Percentiles rank a stretch among this genome's conserved stretches.
These are phyloP conservation scores for Psilopogon haemacephalus DNA, from an alignment of 2,113 vertebrate species.

Conservation along the genomic window DNA sequence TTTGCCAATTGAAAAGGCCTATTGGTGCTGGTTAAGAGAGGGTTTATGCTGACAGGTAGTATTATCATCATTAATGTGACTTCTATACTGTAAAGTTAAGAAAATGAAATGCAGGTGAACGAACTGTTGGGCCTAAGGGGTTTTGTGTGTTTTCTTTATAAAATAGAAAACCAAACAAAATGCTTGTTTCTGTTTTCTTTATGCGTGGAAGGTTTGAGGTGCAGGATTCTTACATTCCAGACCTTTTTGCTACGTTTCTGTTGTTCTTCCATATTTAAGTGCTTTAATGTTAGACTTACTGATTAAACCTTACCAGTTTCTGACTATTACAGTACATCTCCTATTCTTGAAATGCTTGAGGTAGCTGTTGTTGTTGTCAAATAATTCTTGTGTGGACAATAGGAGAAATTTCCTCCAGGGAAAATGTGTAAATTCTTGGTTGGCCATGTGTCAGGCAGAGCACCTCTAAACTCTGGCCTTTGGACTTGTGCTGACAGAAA, in stretches of 20 bases:
- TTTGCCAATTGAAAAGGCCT: neutral
- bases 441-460: neutral
- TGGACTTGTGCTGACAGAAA: neutral
- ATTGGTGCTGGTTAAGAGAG: constrained; percentile 30
- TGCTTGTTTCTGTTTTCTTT: constrained; percentile 61
- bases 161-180: constrained; percentile 61
- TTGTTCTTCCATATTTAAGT: constrained; percentile 47
- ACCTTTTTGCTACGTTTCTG: neutral
- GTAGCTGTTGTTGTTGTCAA: neutral
- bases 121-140: constrained; percentile 64
- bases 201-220: constrained; percentile 35
- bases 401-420: neutral
- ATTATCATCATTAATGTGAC: constrained; percentile 60
- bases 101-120: constrained; percentile 65
- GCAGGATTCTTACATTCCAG: constrained; percentile 57
- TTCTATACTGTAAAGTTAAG: constrained; percentile 69
- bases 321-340: neutral
- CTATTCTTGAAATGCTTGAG: neutral
- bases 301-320: constrained; percentile 52
- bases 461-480: neutral
- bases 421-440: neutral
- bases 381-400: neutral
- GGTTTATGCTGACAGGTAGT: constrained; percentile 64
- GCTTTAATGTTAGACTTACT: constrained; percentile 33
- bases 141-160: constrained; percentile 70